A percentile compares a stretch with the other conserved stretches of the same genome.
Evolutionary conservation across 2,888 invertebrate species (phyloP).

Genomic region (Pheosia tremula): DNA sequence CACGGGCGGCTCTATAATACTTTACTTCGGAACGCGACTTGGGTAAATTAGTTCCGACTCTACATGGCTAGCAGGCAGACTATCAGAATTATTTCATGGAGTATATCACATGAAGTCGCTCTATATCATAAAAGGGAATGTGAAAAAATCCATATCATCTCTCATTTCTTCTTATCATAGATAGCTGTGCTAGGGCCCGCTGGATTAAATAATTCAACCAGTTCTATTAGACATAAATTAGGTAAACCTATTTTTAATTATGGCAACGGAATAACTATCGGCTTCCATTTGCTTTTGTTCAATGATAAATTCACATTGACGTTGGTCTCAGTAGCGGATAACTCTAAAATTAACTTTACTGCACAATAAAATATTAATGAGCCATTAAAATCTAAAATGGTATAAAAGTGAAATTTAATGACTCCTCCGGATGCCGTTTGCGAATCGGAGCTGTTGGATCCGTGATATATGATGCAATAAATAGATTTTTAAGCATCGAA

Average conservation of each 20-base stretch:
- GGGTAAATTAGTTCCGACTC: too few relatives aligned
- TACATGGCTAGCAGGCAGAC: too few relatives aligned
- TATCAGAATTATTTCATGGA: too few relatives aligned
- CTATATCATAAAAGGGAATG: too few relatives aligned
- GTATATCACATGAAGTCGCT: too few relatives aligned
- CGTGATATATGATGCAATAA: slow-evolving; percentile 76
- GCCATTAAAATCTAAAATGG: slow-evolving; percentile 80
- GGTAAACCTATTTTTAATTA: not conserved
- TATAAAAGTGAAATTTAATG: slow-evolving; percentile 83
- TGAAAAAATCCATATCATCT: too few relatives aligned
- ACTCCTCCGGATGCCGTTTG: slow-evolving; percentile 66
- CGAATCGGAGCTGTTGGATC: slow-evolving; percentile 60
- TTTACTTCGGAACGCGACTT: too few relatives aligned
- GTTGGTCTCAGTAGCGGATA: slow-evolving; percentile 76
- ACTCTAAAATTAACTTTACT: slow-evolving; percentile 81
- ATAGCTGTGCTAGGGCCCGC: too few relatives aligned
- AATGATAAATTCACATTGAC: slow-evolving; percentile 67
- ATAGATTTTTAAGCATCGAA: slow-evolving; percentile 61
- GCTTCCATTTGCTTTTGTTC: slow-evolving; percentile 7
- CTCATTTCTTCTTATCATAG: too few relatives aligned
- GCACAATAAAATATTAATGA: slow-evolving; percentile 81
- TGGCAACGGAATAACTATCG: slow-evolving; percentile 12
- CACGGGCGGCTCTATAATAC: not conserved
- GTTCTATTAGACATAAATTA: too few relatives aligned
- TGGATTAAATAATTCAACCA: too few relatives aligned